Evolutionary conservation across 2,113 vertebrate genomes (phyloP).

Genomic region (Caretta caretta): DNA sequence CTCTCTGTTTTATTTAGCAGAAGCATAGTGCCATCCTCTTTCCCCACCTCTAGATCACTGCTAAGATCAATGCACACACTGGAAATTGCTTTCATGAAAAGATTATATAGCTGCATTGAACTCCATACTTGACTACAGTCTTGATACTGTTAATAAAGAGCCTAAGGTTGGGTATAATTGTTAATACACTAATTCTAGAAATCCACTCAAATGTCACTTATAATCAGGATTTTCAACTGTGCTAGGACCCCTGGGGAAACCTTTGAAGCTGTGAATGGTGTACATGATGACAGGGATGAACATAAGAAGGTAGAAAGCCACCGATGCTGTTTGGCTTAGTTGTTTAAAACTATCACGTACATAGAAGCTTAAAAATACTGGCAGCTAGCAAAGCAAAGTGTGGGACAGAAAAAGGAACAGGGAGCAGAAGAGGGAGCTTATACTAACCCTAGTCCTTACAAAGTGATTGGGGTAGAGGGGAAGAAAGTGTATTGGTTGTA

Average conservation of each 20-base stretch:
- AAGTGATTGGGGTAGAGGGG: conserved; percentile 61
- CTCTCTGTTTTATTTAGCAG: conserved; percentile 13
- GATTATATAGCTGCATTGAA: conserved; percentile 74
- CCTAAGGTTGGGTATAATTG: conserved; percentile 84
- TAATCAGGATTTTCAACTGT: conserved; percentile 86
- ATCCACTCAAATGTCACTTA: conserved; percentile 88
- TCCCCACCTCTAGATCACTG: conserved; percentile 49
- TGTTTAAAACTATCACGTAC: conserved; percentile 78
- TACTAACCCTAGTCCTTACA: conserved; percentile 65
- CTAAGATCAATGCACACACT: conserved; percentile 55
- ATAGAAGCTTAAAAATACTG: conserved; percentile 71
- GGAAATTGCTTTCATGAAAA: conserved; percentile 69
- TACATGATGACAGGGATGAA: conserved; percentile 76
- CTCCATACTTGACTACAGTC: conserved; percentile 69
- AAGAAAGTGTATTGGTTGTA: conserved; percentile 71
- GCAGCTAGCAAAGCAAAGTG: conserved; percentile 72
- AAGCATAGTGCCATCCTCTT: neutral
- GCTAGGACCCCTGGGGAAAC: conserved; percentile 83
- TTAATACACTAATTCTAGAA: conserved; percentile 88
- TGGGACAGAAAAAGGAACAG: conserved; percentile 53
- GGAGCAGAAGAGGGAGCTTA: conserved; percentile 73
- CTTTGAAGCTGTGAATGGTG: conserved; percentile 80
- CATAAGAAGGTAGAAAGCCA: conserved; percentile 76
- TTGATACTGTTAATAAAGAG: conserved; percentile 84
- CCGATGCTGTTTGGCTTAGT: conserved; percentile 69